Base-by-base conservation (phyloP, 2,113 vertebrate species). In the Sterrhoptilus dennistouni region DNA sequence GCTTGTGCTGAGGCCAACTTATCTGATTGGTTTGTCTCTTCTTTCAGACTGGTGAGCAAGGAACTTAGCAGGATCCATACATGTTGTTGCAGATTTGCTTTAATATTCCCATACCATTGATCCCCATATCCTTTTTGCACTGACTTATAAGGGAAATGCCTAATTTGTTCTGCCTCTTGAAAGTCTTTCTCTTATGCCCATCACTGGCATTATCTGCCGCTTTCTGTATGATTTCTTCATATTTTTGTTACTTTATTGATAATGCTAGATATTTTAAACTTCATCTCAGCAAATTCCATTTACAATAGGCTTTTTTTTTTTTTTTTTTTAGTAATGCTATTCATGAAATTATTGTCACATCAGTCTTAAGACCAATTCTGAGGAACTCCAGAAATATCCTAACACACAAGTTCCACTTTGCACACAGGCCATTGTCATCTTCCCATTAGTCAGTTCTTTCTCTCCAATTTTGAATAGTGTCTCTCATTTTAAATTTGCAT, bases 331-430 rank as follows among this genome's bases (percentile, higher is more conserved):
- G 29, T 15, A 90, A 77, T 72, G 27, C 7, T 90, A 70, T 78
- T 95, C 74, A 90, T 83, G 66, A 92, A 90, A 70, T 88, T 87
- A 84, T 54, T 93, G 59, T 93, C 83, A 88, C 52, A 89, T 57
- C 29, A 86, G 64, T 88, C 57, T 28, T 61, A 70, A 94, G 82
- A 85, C 40, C 1, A 4, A 33, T 80, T 64, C 64, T 93, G 76
- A 92, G 95, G 92, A 95, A 93, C 88, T 97, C 71, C 68, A 86
- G 21, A 97, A 95, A 96, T 95, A 95, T 27, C 68, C 42, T 50
- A 90, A 19, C 14, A 52, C 44, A 81, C 18, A 23, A 84, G 84
- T 96, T 97, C 92, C 83, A 22, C n/a, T 93, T 93, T 79, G 61
- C 0, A 0, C 29, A n/a, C 29, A 66, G n/a, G 19, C 60, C 4